phyloP scores from a whole-genome alignment of 2,888 invertebrate genomes.

The Muscina levida region DNA sequence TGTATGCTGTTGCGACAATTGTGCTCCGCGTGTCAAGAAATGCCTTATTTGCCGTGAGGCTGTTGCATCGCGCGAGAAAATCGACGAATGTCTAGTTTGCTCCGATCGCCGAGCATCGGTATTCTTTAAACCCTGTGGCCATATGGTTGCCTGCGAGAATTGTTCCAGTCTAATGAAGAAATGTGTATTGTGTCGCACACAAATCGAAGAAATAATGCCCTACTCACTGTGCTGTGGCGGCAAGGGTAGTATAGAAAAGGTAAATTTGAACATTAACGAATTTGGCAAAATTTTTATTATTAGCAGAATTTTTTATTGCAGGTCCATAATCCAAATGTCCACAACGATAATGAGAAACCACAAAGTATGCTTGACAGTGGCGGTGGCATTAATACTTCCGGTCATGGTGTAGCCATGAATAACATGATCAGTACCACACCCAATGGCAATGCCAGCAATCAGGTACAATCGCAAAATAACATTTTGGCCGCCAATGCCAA shows the following conservation, averaged over 20 bases:
- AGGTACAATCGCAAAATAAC: conserved; percentile 76
- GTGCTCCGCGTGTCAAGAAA: conserved; percentile 94
- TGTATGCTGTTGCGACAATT: conserved; percentile 94
- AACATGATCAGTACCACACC: conserved; percentile 75
- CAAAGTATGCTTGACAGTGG: conserved; percentile 67
- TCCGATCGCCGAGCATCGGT: conserved; percentile 95
- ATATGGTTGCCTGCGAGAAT: conserved; percentile 87
- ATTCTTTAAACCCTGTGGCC: conserved; percentile 96
- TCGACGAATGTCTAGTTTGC: conserved; percentile 98
- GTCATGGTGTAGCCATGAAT: conserved; percentile 79
- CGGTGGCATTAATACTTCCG: conserved; percentile 76
- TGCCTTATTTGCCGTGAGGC: conserved; percentile 95
- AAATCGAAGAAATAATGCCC: conserved; percentile 86
- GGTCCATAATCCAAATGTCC: conserved; percentile 57
- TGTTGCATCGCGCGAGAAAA: conserved; percentile 89
- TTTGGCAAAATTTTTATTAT: too few relatives aligned
- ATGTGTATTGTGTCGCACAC: conserved; percentile 95
- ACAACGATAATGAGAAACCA: conserved; percentile 71
- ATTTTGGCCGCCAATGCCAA: conserved; percentile 69
- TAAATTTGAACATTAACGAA: conserved; percentile 52
- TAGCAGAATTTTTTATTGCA: neutral
- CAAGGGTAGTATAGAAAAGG: conserved; percentile 76
- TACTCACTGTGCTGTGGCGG: conserved; percentile 83
- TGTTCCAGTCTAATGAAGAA: conserved; percentile 98
- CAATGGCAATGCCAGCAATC: conserved; percentile 72